Conservation (phyloP, 1,140 invertebrate species). For the Mycetomoellerius zeteki region DNA sequence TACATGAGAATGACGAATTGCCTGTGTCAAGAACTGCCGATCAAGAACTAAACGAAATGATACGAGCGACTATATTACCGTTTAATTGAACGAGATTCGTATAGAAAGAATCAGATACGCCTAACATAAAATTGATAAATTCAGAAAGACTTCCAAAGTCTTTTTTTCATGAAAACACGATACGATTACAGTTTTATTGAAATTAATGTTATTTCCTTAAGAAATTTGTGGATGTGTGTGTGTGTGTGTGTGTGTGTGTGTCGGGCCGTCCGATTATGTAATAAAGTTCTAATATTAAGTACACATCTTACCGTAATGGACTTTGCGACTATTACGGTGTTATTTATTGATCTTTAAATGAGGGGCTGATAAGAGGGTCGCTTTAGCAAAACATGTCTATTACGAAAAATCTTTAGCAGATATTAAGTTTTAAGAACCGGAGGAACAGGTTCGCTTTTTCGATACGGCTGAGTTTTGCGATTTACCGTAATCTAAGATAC, state of each 20-base stretch:
- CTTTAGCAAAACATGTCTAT: constrained; percentile 11
- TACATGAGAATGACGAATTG: constrained; percentile 69
- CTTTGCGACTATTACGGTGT: not conserved
- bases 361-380: constrained; percentile 6
- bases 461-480: constrained; percentile 5
- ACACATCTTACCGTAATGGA: constrained; percentile 24
- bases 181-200: not conserved
- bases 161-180: not conserved
- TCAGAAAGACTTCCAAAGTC: not conserved
- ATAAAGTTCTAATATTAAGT: not conserved
- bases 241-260: no score
- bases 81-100: not conserved
- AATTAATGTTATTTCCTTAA: not conserved
- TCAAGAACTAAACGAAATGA: constrained; percentile 11
- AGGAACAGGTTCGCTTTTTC: constrained; percentile 46
- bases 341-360: constrained; percentile 32
- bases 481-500: constrained; percentile 13
- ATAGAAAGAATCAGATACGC: not conserved
- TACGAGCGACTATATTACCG: not conserved
- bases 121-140: not conserved
- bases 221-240: not conserved
- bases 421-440: constrained; percentile 22
- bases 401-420: not conserved
- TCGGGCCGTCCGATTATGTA: not conserved
- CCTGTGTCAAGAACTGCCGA: constrained; percentile 29